Percentiles rank a stretch among this genome's conserved stretches.
These are phyloP conservation scores for Carposina sasakii DNA, from an alignment of 1,140 invertebrate species.

Conservation along the genomic window DNA sequence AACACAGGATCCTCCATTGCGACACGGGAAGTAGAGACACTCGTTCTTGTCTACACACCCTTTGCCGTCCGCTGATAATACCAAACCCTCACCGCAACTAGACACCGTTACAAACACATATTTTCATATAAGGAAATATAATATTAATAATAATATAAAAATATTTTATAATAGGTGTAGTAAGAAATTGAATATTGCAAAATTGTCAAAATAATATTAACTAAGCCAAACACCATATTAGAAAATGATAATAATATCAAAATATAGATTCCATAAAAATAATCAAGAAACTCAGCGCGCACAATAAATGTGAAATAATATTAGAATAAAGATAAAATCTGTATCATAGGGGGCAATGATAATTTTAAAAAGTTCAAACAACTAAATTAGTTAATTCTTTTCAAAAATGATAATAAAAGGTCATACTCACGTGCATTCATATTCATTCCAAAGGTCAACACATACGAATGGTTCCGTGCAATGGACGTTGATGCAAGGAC, in stretches of 20 bases:
- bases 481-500: slow-evolving; percentile 92
- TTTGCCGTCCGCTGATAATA: slow-evolving; percentile 90
- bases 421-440: slow-evolving; percentile 95
- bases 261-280: too few relatives aligned
- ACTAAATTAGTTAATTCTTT: slow-evolving; percentile 11
- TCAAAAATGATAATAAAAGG: slow-evolving; percentile 7
- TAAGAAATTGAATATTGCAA: too few relatives aligned
- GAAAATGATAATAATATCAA: too few relatives aligned
- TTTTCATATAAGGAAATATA: slow-evolving; percentile 38
- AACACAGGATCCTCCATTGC: slow-evolving; percentile 91
- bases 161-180: too few relatives aligned
- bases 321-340: neutral
- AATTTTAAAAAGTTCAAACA: neutral
- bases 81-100: slow-evolving; percentile 93
- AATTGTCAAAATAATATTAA: too few relatives aligned
- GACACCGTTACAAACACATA: slow-evolving; percentile 49
- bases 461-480: slow-evolving; percentile 96
- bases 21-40: slow-evolving; percentile 92
- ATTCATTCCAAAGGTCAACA: slow-evolving; percentile 96
- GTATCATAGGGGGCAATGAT: neutral
- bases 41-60: slow-evolving; percentile 95
- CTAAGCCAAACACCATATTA: too few relatives aligned
- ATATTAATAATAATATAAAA: slow-evolving; percentile 4
- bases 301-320: neutral
- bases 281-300: too few relatives aligned